A percentile compares a stretch with the other conserved stretches of the same genome.
Conservation (phyloP, 2,888 invertebrate species). For the Therioaphis trifolii region DNA sequence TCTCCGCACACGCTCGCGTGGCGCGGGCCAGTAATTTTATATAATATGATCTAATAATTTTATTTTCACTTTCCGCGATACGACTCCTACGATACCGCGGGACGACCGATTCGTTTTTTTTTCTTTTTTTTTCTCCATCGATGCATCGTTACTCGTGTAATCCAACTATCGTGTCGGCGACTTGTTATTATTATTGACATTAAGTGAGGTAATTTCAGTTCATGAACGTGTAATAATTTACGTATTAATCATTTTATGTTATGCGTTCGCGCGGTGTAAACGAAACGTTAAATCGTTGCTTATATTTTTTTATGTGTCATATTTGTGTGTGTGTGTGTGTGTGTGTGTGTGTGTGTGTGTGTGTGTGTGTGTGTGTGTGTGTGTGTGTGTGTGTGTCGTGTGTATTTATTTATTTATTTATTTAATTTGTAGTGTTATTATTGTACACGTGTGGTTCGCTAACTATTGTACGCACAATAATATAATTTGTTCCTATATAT, state of each 20-base stretch:
- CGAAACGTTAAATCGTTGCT: neutral
- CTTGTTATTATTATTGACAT: neutral
- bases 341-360: too few relatives aligned
- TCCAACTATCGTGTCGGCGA: too few relatives aligned
- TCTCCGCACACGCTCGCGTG: neutral
- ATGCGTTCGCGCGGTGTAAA: neutral
- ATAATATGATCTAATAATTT: neutral
- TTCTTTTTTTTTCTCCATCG: too few relatives aligned
- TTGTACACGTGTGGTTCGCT: neutral
- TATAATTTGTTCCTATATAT: too few relatives aligned
- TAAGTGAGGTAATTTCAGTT: slow-evolving; percentile 31
- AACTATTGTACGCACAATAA: neutral
- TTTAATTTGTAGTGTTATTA: neutral
- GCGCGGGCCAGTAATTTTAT: neutral
- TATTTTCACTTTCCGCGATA: slow-evolving; percentile 6
- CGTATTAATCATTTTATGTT: neutral
- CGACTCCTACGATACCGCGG: neutral
- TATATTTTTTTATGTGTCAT: neutral
- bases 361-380: too few relatives aligned
- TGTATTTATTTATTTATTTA: too few relatives aligned
- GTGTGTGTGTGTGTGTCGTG: neutral
- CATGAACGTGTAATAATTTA: neutral
- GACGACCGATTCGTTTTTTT: too few relatives aligned
- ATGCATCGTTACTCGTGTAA: too few relatives aligned
- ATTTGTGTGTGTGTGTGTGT: too few relatives aligned